Percentiles rank a stretch among this genome's conserved stretches.
These are phyloP conservation scores for Pyrocoelia pectoralis DNA, from an alignment of 2,888 invertebrate species.

Conservation along the genomic window DNA sequence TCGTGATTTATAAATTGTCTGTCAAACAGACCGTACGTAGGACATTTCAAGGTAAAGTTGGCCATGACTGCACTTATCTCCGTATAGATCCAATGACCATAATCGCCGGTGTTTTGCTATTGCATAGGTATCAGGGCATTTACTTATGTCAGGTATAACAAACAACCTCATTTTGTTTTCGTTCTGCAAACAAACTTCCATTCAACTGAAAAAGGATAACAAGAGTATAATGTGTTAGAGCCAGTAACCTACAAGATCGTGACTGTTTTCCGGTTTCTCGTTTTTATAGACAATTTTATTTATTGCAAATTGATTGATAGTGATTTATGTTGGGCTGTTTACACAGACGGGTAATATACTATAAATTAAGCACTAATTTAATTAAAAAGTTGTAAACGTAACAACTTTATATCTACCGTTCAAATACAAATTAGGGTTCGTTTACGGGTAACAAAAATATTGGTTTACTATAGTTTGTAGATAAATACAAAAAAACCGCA, in stretches of 20 bases:
- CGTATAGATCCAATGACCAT: conserved; percentile 37
- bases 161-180: conserved; percentile 26
- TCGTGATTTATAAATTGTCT: conserved; percentile 11
- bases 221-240: conserved; percentile 23
- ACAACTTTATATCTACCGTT: background rate
- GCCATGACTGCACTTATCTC: conserved; percentile 39
- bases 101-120: conserved; percentile 32
- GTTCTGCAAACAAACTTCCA: conserved; percentile 2
- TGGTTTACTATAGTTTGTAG: too few relatives aligned
- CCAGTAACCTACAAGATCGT: conserved; percentile 31
- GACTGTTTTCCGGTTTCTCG: conserved; percentile 34
- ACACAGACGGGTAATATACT: conserved; percentile 9
- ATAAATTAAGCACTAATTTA: background rate
- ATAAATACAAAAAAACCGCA: conserved; percentile 7
- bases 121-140: conserved; percentile 35
- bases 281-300: conserved; percentile 35
- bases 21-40: conserved; percentile 23
- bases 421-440: background rate
- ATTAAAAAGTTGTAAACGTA: background rate
- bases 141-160: conserved; percentile 30
- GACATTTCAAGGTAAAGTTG: conserved; percentile 34
- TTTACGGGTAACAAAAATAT: background rate
- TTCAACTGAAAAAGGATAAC: conserved; percentile 13
- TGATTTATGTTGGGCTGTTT: conserved; percentile 27
- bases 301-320: conserved; percentile 28